Evolutionary conservation across 1,140 invertebrate genomes (phyloP), one percentile per base, ranked within the genome.

Genomic region (Microplitis demolitor): DNA sequence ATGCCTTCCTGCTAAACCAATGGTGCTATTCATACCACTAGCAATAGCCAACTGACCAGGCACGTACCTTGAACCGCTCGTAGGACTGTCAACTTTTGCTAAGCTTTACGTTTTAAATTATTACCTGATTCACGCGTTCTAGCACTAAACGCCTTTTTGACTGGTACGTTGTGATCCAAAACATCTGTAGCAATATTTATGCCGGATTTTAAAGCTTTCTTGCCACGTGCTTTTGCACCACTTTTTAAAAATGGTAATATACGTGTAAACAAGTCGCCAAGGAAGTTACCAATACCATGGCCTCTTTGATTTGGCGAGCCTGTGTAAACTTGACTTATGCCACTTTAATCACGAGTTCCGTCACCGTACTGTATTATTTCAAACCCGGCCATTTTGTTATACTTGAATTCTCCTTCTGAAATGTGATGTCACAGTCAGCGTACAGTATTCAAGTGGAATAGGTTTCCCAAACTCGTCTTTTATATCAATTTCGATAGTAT

Each of bases 261-360:
- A 3, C 71, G 39, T 33, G 76, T 16, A 61, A 78, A 78, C 8
- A 79, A 68, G 1, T 77, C 74, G 4, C 74, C 71, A 0, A 78
- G 35, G 60, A 78, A 78, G 37, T 63, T 77, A 8, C 77, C 79
- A n/a, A 78, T 77, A 24, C 75, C 76, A 50, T 69, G 54, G n/a
- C n/a, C n/a, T n/a, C n/a, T n/a, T n/a, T n/a, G n/a, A n/a, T n/a
- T n/a, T n/a, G n/a, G n/a, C n/a, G n/a, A n/a, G n/a, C n/a, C n/a
- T n/a, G n/a, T n/a, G n/a, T n/a, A n/a, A n/a, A n/a, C n/a, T n/a
- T n/a, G n/a, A n/a, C n/a, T n/a, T n/a, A n/a, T n/a, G n/a, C n/a
- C n/a, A n/a, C n/a, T n/a, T n/a, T n/a, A n/a, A n/a, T n/a, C n/a
- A n/a, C n/a, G n/a, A n/a, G n/a, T n/a, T n/a, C n/a, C n/a, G n/a